Evolutionary conservation across 2,888 invertebrate genomes (phyloP), one percentile per base, ranked within the genome.

Genomic region (Caenorhabditis angaria): DNA sequence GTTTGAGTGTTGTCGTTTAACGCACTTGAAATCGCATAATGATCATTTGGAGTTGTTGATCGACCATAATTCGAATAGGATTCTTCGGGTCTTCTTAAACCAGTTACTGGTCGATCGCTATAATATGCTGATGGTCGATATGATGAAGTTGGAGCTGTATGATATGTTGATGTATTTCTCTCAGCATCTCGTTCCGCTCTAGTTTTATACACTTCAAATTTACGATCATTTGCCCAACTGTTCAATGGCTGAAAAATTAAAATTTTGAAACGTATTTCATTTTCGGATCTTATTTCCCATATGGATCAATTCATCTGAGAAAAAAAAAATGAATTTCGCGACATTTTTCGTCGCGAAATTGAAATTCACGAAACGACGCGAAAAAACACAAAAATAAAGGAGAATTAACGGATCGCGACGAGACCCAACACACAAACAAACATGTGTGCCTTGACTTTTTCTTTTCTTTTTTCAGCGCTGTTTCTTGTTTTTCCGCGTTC

Each of bases 191-290:
- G 69, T 68, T 86, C 86, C 1, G 86, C 86, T 24, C 86, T 67
- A 29, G 86, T 86, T 65, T 83, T 83, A 68, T 86, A 86, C 41
- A 86, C 85, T 70, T 85, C 84, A 66, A 84, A 85, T 27, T 82
- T 76, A 24, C 82, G 77, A 22, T 82, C 80, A 54, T 65, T 65
- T n/a, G 81, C 80, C 82, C 82, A 84, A 51, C 25, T 51, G 51
- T 51, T 51, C 51, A 51, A 12, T 51, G 51, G 51, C 51, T 51
- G 51, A 8, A 51, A 51, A 24, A 24, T 18, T 53, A n/a, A n/a
- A n/a, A n/a, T n/a, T n/a, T n/a, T n/a, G n/a, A n/a, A n/a, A n/a
- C n/a, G n/a, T n/a, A n/a, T n/a, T n/a, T n/a, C n/a, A n/a, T 54
- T 54, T 18, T 54, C 28, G 10, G 25, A 27, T 54, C 12, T 3